These are phyloP conservation scores for Crocodylus rhombifer DNA, from an alignment of 2,797 vertebrate species.

Conservation along the genomic window DNA sequence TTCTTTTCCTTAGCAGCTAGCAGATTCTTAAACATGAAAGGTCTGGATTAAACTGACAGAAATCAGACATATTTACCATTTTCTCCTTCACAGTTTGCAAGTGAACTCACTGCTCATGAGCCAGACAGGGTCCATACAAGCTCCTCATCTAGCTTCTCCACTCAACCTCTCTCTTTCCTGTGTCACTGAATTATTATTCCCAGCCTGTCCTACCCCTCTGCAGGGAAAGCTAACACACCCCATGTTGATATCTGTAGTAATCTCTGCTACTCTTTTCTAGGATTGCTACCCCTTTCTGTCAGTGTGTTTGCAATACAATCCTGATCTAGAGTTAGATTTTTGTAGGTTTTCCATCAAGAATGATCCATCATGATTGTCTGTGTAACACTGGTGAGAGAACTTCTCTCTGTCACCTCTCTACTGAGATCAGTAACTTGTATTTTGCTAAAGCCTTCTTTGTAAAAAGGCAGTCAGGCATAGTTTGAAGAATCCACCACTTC, in stretches of 20 bases:
- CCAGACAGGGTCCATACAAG: background rate
- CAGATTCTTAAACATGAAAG: conserved; percentile 44
- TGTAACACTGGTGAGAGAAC: background rate
- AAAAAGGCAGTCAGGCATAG: background rate
- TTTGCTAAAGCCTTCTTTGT: background rate
- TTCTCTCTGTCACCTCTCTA: background rate
- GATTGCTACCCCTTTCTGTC: background rate
- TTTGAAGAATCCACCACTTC: background rate
- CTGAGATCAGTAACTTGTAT: background rate
- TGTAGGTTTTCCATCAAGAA: background rate
- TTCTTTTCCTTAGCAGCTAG: conserved; percentile 49
- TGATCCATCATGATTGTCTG: background rate
- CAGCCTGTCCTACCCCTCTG: accelerated
- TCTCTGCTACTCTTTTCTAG: background rate
- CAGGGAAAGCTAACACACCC: background rate
- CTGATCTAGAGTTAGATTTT: background rate
- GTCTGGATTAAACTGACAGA: conserved; percentile 34
- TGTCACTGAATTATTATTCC: background rate
- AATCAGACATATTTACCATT: background rate
- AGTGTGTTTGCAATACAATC: background rate
- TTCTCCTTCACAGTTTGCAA: background rate
- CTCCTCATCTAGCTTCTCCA: background rate
- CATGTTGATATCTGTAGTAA: background rate
- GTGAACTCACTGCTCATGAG: accelerated
- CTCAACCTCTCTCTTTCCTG: background rate